Percentiles rank a stretch among this genome's conserved stretches.
Evolutionary conservation across 1,140 invertebrate species (phyloP).

Genomic region (Glossosoma conforme): DNA sequence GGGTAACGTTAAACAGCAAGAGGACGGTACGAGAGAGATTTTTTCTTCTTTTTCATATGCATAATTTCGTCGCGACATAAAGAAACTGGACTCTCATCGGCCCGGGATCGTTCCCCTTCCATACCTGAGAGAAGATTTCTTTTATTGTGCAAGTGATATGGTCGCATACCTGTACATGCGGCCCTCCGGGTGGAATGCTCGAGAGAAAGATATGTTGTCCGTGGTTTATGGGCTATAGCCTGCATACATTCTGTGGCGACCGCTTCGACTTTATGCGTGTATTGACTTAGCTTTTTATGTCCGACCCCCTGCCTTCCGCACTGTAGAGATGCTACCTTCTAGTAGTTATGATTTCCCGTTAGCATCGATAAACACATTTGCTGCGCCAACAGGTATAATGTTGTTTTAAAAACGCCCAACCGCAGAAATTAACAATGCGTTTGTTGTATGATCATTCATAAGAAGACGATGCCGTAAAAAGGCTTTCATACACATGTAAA

Average conservation of each 20-base stretch:
- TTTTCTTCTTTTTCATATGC: no score
- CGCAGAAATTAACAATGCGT: no score
- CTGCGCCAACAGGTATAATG: not conserved
- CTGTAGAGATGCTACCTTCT: not conserved
- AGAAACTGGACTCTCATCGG: no score
- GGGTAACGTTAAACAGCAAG: no score
- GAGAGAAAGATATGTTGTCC: slow-evolving; percentile 6
- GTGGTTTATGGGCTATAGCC: slow-evolving; percentile 18
- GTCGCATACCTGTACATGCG: slow-evolving; percentile 4
- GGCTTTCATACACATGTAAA: no score
- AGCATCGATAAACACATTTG: not conserved
- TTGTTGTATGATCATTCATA: no score
- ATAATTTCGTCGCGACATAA: slow-evolving; percentile 8
- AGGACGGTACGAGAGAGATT: no score
- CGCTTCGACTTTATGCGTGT: slow-evolving; percentile 17
- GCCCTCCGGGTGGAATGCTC: slow-evolving; percentile 10
- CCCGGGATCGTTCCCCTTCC: not conserved
- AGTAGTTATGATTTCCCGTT: slow-evolving; percentile 1
- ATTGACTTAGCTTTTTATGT: slow-evolving; percentile 5
- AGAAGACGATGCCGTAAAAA: no score
- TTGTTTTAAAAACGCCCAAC: no score
- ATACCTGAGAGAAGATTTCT: slow-evolving; percentile 11
- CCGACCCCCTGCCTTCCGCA: not conserved
- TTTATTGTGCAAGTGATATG: slow-evolving; percentile 21
- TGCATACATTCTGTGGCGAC: slow-evolving; percentile 5